Evolutionary conservation across 2,113 vertebrate species (phyloP), one percentile per base, ranked within the genome.

Genomic region (Cromileptes altivelis): DNA sequence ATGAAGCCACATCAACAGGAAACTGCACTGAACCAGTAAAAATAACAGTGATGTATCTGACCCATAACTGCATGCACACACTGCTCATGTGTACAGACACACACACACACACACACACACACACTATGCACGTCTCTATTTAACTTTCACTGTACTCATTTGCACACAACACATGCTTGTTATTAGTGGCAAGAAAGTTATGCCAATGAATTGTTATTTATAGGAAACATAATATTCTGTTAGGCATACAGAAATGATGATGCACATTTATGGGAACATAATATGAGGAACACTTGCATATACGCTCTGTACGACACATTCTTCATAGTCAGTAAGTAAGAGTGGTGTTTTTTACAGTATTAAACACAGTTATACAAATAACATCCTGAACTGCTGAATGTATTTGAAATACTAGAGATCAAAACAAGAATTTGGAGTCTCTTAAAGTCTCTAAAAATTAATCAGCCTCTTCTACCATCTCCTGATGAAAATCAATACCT

Each of bases 1-100:
- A 72, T 67, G 27, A 75, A 53, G 47, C 74, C 52, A 47, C 37
- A 68, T 37, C 64, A 83, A 85, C 76, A 85, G 73, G 81, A 88
- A 85, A 68, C 69, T 0, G 76, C 23, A 64, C 12, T 75, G 55
- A 78, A 58, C 69, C 74, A 65, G 50, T 8, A 45, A 81, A 8
- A 74, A 40, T 55, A 81, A 70, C 30, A 71, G 33, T 23, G 56
- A 25, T 64, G 27, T 6, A 62, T 75, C n/a, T 17, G 0, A 72
- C 49, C 33, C 8, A 19, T 18, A 50, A 15, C 65, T 56, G 53
- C 60, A 55, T 19, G 11, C 27, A 17, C 53, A 63, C 45, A 30
- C 30, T 53, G 23, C 7, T 10, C 58, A 85, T 45, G 12, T 78
- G 12, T 15, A 40, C 18, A 70, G 3, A 68, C 62, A 52, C 17